phyloP scores from a whole-genome alignment of 2,888 invertebrate genomes.

The Megamerina dolium region DNA sequence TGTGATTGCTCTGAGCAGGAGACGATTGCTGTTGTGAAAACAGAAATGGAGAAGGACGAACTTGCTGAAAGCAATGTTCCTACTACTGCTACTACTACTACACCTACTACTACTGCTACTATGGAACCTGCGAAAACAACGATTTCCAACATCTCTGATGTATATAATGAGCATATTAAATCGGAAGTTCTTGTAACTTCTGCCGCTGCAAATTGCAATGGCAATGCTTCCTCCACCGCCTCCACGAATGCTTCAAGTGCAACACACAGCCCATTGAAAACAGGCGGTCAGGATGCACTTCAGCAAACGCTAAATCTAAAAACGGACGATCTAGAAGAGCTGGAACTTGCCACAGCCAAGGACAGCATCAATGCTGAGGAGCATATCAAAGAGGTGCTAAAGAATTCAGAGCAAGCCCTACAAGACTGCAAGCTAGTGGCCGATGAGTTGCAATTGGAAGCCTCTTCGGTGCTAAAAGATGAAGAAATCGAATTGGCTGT shows the following conservation, averaged over 20 bases:
- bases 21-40: conserved; percentile 9
- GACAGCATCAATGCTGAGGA: conserved; percentile 45
- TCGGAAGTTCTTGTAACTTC: conserved; percentile 37
- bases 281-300: conserved; percentile 37
- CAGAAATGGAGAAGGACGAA: background rate
- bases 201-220: conserved; percentile 12
- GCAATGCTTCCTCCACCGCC: conserved; percentile 10
- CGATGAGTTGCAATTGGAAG: conserved; percentile 36
- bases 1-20: conserved; percentile 12
- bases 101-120: no score
- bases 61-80: conserved; percentile 25
- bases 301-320: conserved; percentile 50
- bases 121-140: conserved; percentile 9
- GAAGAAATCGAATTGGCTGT: conserved; percentile 54
- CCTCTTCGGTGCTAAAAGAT: conserved; percentile 52
- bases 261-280: conserved; percentile 14
- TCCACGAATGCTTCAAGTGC: conserved; percentile 12
- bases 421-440: conserved; percentile 47
- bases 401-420: conserved; percentile 52
- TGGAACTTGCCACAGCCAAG: conserved; percentile 34
- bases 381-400: conserved; percentile 52
- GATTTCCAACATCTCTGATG: conserved; percentile 48
- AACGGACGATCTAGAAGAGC: conserved; percentile 35
- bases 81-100: no score
- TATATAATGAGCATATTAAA: conserved; percentile 49